phyloP scores from a whole-genome alignment of 2,888 invertebrate genomes.

The Gymnoscelis rufifasciata region DNA sequence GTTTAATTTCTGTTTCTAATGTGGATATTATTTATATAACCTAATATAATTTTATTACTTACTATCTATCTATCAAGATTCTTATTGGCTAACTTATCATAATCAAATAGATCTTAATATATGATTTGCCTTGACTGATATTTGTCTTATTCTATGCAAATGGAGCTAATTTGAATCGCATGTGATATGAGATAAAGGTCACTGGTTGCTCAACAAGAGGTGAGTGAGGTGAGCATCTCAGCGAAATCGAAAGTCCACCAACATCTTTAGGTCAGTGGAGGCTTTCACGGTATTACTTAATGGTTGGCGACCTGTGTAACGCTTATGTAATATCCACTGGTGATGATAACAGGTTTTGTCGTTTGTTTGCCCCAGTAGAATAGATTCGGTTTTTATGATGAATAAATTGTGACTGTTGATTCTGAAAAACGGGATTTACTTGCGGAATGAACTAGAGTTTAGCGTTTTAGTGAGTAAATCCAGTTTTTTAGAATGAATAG shows the following conservation, averaged over 20 bases:
- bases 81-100: too few species aligned
- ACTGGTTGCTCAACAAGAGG: conserved; percentile 42
- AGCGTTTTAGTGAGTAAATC: too few species aligned
- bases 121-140: not conserved
- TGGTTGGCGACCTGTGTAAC: conserved; percentile 39
- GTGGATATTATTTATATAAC: too few species aligned
- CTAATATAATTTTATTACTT: too few species aligned
- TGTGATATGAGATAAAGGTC: conserved; percentile 46
- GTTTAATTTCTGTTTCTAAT: too few species aligned
- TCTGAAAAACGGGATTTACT: too few species aligned
- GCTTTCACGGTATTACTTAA: conserved; percentile 67
- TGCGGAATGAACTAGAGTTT: too few species aligned
- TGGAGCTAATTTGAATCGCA: conserved; percentile 23
- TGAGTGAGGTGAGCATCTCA: conserved; percentile 35
- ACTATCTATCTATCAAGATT: not conserved
- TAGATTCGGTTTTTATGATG: conserved; percentile 11
- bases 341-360: conserved; percentile 29
- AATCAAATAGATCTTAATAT: not conserved
- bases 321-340: conserved; percentile 41
- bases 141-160: conserved; percentile 23
- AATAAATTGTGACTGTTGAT: not conserved
- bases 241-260: conserved; percentile 63
- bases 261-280: conserved; percentile 53
- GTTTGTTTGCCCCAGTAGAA: conserved; percentile 26
- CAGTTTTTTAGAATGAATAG: too few species aligned